phyloP scores from a whole-genome alignment of 2,888 invertebrate species.

The Idaea straminata region DNA sequence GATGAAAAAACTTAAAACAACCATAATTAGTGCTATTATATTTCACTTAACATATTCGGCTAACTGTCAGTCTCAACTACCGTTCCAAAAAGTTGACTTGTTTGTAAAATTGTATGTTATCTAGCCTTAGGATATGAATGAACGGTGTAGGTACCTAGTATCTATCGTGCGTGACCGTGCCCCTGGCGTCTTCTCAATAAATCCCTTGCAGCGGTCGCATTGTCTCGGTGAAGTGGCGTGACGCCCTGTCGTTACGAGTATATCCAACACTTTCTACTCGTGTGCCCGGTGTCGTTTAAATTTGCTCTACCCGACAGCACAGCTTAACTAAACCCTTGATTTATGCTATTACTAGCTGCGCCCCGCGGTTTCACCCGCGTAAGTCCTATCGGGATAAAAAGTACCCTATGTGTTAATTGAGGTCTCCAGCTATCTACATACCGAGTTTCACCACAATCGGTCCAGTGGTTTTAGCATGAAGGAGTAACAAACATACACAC shows the following conservation, averaged over 20 bases:
- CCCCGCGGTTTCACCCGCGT: no score
- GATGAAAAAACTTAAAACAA: slow-evolving; percentile 12
- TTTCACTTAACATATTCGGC: slow-evolving; percentile 26
- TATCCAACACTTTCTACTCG: slow-evolving; percentile 60
- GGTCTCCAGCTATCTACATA: no score
- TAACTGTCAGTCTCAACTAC: slow-evolving; percentile 52
- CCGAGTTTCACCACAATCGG: no score
- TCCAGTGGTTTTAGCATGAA: no score
- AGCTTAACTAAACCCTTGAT: slow-evolving; percentile 20
- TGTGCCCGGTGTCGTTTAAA: slow-evolving; percentile 42
- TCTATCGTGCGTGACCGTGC: slow-evolving; percentile 59
- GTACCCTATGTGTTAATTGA: no score
- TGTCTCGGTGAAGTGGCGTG: slow-evolving; percentile 56
- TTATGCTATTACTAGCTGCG: slow-evolving; percentile 5
- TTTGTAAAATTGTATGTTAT: slow-evolving; percentile 58
- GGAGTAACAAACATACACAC: no score
- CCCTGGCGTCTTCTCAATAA: slow-evolving; percentile 63
- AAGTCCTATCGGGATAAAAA: no score
- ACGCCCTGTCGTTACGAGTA: slow-evolving; percentile 54
- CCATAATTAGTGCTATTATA: slow-evolving; percentile 1
- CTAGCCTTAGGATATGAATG: slow-evolving; percentile 62
- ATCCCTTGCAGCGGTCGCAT: slow-evolving; percentile 59
- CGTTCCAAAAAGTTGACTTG: slow-evolving; percentile 53
- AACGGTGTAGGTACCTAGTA: slow-evolving; percentile 28
- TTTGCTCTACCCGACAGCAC: slow-evolving; percentile 42